Conservation (phyloP, 2,113 vertebrate species). For the Theristicus caerulescens region DNA sequence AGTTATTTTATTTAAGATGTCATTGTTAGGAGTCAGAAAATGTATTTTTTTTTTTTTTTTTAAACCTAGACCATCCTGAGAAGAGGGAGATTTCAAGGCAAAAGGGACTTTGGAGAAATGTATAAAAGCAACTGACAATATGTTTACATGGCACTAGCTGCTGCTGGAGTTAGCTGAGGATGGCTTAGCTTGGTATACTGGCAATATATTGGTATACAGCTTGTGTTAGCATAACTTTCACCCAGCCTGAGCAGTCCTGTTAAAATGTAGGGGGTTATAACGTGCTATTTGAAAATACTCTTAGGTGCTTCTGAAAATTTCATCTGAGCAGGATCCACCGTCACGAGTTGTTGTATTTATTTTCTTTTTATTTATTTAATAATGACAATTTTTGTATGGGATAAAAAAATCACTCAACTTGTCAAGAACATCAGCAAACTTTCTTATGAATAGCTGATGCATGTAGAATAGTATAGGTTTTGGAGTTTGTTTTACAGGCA, state of each 20-base stretch:
- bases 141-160: neutral
- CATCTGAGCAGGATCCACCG: neutral
- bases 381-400: neutral
- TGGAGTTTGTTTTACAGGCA: neutral
- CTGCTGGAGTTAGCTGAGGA: neutral
- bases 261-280: neutral
- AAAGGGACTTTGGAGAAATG: neutral
- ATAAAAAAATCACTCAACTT: neutral
- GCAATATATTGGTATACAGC: neutral
- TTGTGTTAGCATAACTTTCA: neutral
- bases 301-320: neutral
- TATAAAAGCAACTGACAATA: neutral
- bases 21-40: constrained; percentile 8
- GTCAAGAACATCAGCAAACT: neutral
- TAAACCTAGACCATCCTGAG: neutral
- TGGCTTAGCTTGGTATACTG: neutral
- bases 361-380: neutral
- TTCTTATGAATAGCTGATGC: neutral
- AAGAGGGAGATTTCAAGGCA: constrained; percentile 9
- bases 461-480: neutral
- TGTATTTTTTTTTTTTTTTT: neutral
- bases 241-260: neutral
- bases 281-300: neutral
- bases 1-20: constrained; percentile 28
- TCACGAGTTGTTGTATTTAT: neutral